Conservation (phyloP, 2,797 vertebrate genomes). For the Tinamus major region DNA sequence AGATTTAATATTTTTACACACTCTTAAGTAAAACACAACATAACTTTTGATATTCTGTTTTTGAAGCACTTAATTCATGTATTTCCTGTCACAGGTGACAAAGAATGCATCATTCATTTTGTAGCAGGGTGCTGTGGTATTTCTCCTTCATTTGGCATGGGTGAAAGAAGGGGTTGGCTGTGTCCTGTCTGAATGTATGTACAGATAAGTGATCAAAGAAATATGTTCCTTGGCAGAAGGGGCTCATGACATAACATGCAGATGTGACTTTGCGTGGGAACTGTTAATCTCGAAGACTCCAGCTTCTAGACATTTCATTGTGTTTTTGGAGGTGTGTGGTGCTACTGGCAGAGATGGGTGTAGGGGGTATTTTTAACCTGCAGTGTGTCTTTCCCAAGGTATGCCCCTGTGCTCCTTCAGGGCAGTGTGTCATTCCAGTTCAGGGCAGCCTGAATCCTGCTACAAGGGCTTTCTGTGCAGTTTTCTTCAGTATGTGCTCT, state of each 20-base stretch:
- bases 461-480: background rate
- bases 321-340: background rate
- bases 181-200: background rate
- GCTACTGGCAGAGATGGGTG: background rate
- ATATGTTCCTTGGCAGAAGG: background rate
- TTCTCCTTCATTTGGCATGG: background rate
- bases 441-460: fast-evolving
- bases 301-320: background rate
- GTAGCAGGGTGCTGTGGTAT: background rate
- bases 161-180: background rate
- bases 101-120: background rate
- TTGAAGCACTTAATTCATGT: background rate
- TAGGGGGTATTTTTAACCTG: background rate
- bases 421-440: fast-evolving
- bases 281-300: background rate
- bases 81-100: background rate
- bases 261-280: background rate
- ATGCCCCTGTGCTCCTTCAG: background rate
- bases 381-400: background rate
- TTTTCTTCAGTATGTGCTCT: background rate
- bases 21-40: fast-evolving
- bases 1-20: background rate
- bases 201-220: background rate
- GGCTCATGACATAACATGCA: background rate
- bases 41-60: background rate